These are phyloP conservation scores for Zophobas atratus DNA, from an alignment of 1,140 invertebrate genomes.

Conservation along the genomic window DNA sequence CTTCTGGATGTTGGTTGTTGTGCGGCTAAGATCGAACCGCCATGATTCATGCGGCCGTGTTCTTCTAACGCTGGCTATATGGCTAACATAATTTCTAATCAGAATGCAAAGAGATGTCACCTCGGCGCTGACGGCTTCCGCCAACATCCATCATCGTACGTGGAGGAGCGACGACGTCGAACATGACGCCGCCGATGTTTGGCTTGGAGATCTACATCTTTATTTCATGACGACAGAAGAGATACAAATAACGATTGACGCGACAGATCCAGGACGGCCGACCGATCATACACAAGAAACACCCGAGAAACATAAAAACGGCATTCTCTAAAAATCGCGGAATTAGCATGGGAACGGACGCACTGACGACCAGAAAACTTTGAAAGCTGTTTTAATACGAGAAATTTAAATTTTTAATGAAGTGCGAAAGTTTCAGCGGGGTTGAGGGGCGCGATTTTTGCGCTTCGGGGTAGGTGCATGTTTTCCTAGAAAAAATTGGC, in stretches of 20 bases:
- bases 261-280: constrained; percentile 13
- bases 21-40: constrained; percentile 29
- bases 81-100: constrained; percentile 29
- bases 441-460: no score
- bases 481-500: no score
- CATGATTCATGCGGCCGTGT: constrained; percentile 47
- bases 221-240: constrained; percentile 36
- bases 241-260: constrained; percentile 37
- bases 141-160: constrained; percentile 23
- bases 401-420: no score
- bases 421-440: no score
- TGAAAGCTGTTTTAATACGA: no score
- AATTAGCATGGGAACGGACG: no score
- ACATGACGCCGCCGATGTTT: constrained; percentile 29
- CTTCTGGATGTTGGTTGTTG: constrained; percentile 6
- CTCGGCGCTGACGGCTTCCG: constrained; percentile 22
- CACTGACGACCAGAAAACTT: no score
- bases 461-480: no score
- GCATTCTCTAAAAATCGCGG: no score
- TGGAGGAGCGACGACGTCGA: background rate
- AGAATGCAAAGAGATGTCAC: constrained; percentile 39
- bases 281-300: background rate
- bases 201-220: constrained; percentile 22
- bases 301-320: background rate
- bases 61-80: constrained; percentile 12